Percentiles rank a stretch among this genome's conserved stretches.
phyloP scores from a whole-genome alignment of 2,888 invertebrate species.

The Acleris emargana region DNA sequence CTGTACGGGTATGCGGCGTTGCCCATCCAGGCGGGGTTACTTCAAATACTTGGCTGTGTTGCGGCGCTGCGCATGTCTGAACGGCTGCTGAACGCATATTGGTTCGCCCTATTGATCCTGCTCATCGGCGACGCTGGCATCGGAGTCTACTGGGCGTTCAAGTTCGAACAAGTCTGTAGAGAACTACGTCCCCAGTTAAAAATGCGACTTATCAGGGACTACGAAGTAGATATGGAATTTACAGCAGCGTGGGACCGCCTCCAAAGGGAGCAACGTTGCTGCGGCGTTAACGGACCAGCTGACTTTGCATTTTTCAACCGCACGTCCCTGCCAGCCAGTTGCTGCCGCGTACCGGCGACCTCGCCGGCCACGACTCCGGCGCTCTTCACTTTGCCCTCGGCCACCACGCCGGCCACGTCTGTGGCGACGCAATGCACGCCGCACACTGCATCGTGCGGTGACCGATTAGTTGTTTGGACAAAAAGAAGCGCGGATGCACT shows the following conservation, averaged over 20 bases:
- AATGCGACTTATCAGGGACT: slow-evolving; percentile 86
- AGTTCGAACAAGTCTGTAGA: slow-evolving; percentile 89
- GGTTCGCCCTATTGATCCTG: slow-evolving; percentile 90
- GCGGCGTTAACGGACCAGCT: slow-evolving; percentile 88
- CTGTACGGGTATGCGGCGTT: slow-evolving; percentile 93
- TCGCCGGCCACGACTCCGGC: slow-evolving; percentile 80
- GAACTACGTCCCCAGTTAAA: slow-evolving; percentile 88
- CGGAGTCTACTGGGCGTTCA: slow-evolving; percentile 93
- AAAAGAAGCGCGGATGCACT: slow-evolving; percentile 91
- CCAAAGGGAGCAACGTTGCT: slow-evolving; percentile 90
- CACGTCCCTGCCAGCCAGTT: slow-evolving; percentile 73
- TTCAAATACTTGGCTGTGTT: slow-evolving; percentile 91
- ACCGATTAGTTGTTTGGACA: slow-evolving; percentile 88
- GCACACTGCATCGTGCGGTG: slow-evolving; percentile 87
- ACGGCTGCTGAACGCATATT: slow-evolving; percentile 91
- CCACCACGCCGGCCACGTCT: slow-evolving; percentile 64
- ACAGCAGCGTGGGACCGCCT: slow-evolving; percentile 91
- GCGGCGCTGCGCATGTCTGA: slow-evolving; percentile 92
- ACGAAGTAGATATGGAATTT: slow-evolving; percentile 88
- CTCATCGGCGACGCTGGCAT: slow-evolving; percentile 93
- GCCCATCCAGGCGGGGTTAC: slow-evolving; percentile 87
- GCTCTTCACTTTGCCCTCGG: slow-evolving; percentile 63
- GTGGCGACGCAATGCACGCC: slow-evolving; percentile 75
- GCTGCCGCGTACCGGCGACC: slow-evolving; percentile 74
- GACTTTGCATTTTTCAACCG: slow-evolving; percentile 78